Percentiles rank a stretch among this genome's conserved stretches.
Conservation (phyloP, 2,113 vertebrate genomes). For the Pristiophorus japonicus region DNA sequence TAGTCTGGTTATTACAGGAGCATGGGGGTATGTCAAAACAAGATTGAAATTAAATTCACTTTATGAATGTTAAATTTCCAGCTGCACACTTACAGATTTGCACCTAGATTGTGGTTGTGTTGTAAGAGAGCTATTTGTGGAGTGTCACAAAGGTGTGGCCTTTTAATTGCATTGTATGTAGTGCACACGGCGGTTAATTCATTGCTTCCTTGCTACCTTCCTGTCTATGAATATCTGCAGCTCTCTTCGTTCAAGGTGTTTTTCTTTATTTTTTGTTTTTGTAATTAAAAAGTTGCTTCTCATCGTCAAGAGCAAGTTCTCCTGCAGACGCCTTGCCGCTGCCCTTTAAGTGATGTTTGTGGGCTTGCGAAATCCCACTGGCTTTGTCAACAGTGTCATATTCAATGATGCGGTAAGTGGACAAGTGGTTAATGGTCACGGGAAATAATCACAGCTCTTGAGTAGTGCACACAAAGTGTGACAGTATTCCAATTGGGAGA, state of each 20-base stretch:
- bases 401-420: constrained; percentile 28
- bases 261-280: not conserved
- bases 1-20: not conserved
- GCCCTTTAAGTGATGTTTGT: constrained; percentile 28
- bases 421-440: constrained; percentile 1
- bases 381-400: constrained; percentile 30
- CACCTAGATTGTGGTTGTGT: constrained; percentile 31
- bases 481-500: not conserved
- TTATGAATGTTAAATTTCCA: constrained; percentile 17
- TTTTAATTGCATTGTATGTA: constrained; percentile 35
- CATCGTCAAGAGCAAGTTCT: not conserved
- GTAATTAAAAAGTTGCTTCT: constrained; percentile 12
- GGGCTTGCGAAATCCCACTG: constrained; percentile 21
- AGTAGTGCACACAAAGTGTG: not conserved
- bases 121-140: constrained; percentile 35
- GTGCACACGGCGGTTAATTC: constrained; percentile 35
- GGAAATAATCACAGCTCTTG: constrained; percentile 18
- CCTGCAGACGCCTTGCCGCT: not conserved
- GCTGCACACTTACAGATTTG: constrained; percentile 16
- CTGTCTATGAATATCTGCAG: constrained; percentile 30
- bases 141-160: constrained; percentile 38
- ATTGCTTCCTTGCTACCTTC: constrained; percentile 31
- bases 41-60: constrained; percentile 20
- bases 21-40: constrained; percentile 13
- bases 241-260: constrained; percentile 13